Evolutionary conservation across 2,113 vertebrate genomes (phyloP).

Genomic region (Notiomystis cincta): DNA sequence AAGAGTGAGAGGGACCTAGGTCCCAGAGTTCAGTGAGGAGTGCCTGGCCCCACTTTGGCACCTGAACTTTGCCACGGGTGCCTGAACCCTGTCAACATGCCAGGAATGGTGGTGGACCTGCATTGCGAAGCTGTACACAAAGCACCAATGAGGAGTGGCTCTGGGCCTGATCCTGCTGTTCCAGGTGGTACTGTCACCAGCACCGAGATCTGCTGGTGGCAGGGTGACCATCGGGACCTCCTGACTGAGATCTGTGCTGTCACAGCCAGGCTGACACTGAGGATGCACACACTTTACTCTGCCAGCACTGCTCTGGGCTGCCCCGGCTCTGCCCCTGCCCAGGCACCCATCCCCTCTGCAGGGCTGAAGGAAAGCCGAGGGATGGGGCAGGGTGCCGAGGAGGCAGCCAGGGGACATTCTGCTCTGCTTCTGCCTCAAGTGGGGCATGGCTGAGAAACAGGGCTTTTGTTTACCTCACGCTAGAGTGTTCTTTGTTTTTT

Average conservation of each 20-base stretch:
- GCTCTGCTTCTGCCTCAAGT: fast-evolving
- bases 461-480: constrained; percentile 35
- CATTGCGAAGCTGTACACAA: background rate
- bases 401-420: background rate
- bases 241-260: fast-evolving
- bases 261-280: background rate
- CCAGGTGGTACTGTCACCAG: background rate
- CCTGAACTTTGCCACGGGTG: fast-evolving
- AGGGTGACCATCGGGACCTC: background rate
- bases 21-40: fast-evolving
- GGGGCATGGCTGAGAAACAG: background rate
- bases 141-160: background rate
- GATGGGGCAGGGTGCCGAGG: background rate
- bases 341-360: background rate
- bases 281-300: fast-evolving
- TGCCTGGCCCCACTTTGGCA: background rate
- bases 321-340: background rate
- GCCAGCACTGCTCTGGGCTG: background rate
- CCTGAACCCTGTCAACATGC: fast-evolving
- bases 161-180: background rate
- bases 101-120: fast-evolving
- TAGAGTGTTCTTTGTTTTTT: background rate
- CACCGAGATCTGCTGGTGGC: fast-evolving
- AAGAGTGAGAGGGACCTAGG: fast-evolving
- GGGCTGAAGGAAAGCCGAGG: background rate